Evolutionary conservation across 1,140 invertebrate species (phyloP).

Genomic region (Cotesia glomerata): DNA sequence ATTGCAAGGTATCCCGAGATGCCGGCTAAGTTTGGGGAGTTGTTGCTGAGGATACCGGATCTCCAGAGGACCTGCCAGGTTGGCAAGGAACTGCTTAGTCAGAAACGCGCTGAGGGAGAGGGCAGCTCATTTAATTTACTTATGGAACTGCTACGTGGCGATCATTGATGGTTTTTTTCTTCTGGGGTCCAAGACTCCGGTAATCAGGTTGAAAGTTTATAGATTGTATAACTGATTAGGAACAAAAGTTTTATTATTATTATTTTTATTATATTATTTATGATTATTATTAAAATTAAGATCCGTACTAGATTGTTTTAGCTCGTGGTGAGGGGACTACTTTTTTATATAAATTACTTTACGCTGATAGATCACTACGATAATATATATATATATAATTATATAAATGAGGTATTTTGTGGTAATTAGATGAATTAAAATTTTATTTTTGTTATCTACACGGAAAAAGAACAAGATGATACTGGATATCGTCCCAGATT

Average conservation of each 20-base stretch:
- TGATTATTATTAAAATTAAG: slow-evolving; percentile 24
- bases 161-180: slow-evolving; percentile 72
- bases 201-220: slow-evolving; percentile 54
- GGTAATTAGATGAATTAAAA: no score
- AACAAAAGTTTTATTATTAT: slow-evolving; percentile 28
- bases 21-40: slow-evolving; percentile 93
- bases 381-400: slow-evolving; percentile 35
- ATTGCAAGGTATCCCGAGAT: slow-evolving; percentile 88
- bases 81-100: slow-evolving; percentile 89
- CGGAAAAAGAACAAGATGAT: no score
- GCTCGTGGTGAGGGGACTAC: slow-evolving; percentile 58
- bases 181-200: slow-evolving; percentile 49
- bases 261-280: slow-evolving; percentile 12
- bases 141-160: slow-evolving; percentile 92
- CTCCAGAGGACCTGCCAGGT: slow-evolving; percentile 93
- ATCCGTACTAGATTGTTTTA: slow-evolving; percentile 49
- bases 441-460: no score
- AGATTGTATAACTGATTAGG: slow-evolving; percentile 37
- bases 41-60: slow-evolving; percentile 91
- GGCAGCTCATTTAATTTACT: slow-evolving; percentile 91
- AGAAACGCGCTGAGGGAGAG: slow-evolving; percentile 84
- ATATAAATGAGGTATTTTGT: slow-evolving; percentile 21
- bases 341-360: slow-evolving; percentile 50
- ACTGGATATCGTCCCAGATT: no score
- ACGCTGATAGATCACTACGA: slow-evolving; percentile 38